phyloP scores from a whole-genome alignment of 2,113 vertebrate genomes.

The Oryzias woworae region DNA sequence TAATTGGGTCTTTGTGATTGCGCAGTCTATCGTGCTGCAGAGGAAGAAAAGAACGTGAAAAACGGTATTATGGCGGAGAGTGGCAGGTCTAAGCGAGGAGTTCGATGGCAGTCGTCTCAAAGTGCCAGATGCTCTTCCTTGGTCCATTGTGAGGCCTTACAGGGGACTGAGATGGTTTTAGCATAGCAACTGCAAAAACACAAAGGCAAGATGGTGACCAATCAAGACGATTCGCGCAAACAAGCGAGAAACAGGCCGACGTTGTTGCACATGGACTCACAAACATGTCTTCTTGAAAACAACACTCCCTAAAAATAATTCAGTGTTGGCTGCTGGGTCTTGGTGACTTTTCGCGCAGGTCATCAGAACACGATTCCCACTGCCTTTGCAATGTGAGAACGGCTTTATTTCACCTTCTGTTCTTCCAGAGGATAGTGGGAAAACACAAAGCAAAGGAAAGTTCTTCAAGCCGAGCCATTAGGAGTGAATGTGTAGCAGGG shows the following conservation, averaged over 20 bases:
- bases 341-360: background rate
- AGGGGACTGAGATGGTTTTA: conserved; percentile 69
- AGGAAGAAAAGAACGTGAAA: conserved; percentile 73
- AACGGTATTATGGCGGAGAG: conserved; percentile 69
- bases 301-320: background rate
- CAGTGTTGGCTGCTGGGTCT: background rate
- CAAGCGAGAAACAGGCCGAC: conserved; percentile 31
- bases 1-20: conserved; percentile 85
- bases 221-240: conserved; percentile 19
- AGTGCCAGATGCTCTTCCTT: conserved; percentile 85
- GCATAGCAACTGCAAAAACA: conserved; percentile 72
- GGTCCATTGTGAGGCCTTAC: conserved; percentile 80
- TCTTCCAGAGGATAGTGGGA: background rate
- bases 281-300: background rate
- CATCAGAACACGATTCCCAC: conserved; percentile 1
- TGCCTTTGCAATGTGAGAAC: background rate
- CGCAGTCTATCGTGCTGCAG: conserved; percentile 75
- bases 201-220: conserved; percentile 74
- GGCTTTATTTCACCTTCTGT: conserved; percentile 10
- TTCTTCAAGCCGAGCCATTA: conserved; percentile 30
- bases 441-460: conserved; percentile 2
- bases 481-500: conserved; percentile 26
- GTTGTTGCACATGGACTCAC: conserved; percentile 6
- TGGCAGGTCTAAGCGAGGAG: conserved; percentile 62
- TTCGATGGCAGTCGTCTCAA: conserved; percentile 53